Base-by-base conservation (phyloP, 2,113 vertebrate genomes). In the Brienomyrus brachyistius region DNA sequence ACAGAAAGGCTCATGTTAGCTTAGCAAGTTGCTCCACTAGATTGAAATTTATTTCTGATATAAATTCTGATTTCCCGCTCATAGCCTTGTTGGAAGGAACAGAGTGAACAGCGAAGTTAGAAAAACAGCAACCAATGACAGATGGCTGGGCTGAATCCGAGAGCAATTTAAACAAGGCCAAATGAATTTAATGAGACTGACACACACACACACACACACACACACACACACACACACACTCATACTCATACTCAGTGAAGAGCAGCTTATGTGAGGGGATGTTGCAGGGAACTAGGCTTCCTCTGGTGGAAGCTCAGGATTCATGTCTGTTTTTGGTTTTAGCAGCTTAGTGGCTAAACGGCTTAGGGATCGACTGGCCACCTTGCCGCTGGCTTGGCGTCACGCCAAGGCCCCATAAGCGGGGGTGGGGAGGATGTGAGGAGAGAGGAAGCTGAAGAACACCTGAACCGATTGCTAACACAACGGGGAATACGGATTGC, bases 141-240 rank as follows among this genome's bases (percentile, higher is more conserved):
- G 50, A 87, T 86, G 40, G 50, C 62, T 40, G 51, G 10, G n/a
- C 47, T 54, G 51, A 23, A 54, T 56, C 56, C 6, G 31, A 87
- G 51, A 87, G 5, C n/a, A 54, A 87, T 87, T 87, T 87, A 87
- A 87, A 87, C 21, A 54, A 87, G 50, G 27, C 50, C 51, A 54
- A 87, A 19, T 54, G 5, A 48, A 86, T 51, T 86, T 86, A 86
- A 56, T 54, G 48, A 56, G 82, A 54, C 5, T 6, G 5, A 31
- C 47, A n/a, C 23, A 86, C 11, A 84, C 6, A 31, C 47, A n/a
- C 23, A 86, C 11, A 84, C 6, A 87, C 54, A 88, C 6, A 62
- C 31, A 43, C 54, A 87, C 8, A 31, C 84, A 86, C 51, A 87
- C 51, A 87, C 83, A 85, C 84, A 86, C 51, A 54, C 59, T 31